Conservation (phyloP, 1,140 invertebrate genomes). For the Procambarus clarkii region DNA sequence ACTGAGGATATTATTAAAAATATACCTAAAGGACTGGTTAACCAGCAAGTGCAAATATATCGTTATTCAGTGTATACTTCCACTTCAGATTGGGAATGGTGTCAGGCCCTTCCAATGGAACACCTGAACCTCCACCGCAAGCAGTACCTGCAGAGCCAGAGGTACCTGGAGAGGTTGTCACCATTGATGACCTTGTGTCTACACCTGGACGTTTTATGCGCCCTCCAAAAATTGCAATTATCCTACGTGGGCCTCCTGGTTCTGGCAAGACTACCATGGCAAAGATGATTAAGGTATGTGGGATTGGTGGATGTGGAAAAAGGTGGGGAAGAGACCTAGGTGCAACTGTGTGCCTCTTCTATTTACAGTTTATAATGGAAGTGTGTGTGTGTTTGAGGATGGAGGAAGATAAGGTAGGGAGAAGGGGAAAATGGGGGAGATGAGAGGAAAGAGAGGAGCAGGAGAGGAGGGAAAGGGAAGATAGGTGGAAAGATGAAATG, state of each 20-base stretch:
- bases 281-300: constrained; percentile 70
- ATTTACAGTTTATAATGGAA: too few relatives aligned
- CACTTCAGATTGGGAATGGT: background rate
- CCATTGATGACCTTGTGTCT: constrained; percentile 89
- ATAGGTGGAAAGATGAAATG: too few relatives aligned
- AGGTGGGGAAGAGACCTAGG: too few relatives aligned
- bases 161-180: constrained; percentile 72
- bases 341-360: too few relatives aligned
- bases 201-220: constrained; percentile 84
- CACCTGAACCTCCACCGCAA: background rate
- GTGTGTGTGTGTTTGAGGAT: too few relatives aligned
- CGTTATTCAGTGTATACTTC: background rate
- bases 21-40: too few relatives aligned
- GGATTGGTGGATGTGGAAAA: background rate
- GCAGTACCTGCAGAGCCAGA: background rate
- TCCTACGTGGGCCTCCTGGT: constrained; percentile 91
- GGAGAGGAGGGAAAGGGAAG: too few relatives aligned
- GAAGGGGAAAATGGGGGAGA: too few relatives aligned
- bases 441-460: too few relatives aligned
- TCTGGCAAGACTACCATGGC: constrained; percentile 76
- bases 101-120: background rate
- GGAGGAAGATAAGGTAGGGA: too few relatives aligned
- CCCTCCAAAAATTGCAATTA: constrained; percentile 90
- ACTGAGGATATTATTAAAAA: too few relatives aligned
- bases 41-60: too few relatives aligned